Conservation (phyloP, 2,797 vertebrate genomes). For the Fratercula arctica region DNA sequence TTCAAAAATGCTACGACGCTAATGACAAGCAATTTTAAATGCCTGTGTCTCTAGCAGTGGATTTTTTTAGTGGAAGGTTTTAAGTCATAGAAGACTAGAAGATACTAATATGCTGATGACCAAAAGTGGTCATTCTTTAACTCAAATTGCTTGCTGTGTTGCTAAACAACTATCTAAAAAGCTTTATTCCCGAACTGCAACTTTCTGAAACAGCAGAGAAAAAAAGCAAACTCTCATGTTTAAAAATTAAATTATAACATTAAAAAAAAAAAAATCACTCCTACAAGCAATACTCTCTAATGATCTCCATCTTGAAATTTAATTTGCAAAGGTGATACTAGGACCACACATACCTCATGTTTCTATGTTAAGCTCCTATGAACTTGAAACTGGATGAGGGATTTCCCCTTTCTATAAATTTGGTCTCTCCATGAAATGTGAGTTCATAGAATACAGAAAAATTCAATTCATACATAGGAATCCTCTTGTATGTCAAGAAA, state of each 20-base stretch:
- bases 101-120: not conserved
- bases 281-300: not conserved
- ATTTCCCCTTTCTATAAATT: conserved; percentile 27
- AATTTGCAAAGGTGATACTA: conserved; percentile 15
- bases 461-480: conserved; percentile 1
- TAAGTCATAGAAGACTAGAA: not conserved
- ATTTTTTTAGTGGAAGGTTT: not conserved
- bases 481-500: not conserved
- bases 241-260: not conserved
- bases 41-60: not conserved
- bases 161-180: not conserved
- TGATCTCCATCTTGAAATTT: not conserved
- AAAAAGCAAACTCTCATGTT: not conserved
- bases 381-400: conserved; percentile 15
- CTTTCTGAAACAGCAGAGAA: not conserved
- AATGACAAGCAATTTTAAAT: not conserved
- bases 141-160: not conserved
- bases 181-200: not conserved
- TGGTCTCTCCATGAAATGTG: conserved; percentile 11
- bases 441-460: conserved; percentile 32
- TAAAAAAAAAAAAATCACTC: not conserved
- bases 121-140: not conserved
- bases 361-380: not conserved
- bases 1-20: not conserved
- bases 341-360: not conserved